phyloP scores from a whole-genome alignment of 2,797 vertebrate species.

The Iguana delicatissima region DNA sequence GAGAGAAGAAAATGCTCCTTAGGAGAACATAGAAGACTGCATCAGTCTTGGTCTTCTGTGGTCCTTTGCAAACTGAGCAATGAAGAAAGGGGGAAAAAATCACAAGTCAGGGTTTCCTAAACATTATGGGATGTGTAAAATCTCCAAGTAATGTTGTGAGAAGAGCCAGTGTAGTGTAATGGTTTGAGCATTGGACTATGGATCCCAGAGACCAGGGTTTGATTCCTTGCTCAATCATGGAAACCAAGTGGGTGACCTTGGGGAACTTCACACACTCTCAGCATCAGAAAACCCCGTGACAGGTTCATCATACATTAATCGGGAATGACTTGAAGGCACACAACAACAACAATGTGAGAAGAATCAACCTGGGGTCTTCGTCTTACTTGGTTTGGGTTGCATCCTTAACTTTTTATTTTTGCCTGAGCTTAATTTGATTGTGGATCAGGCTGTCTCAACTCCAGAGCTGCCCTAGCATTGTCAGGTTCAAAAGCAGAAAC shows the following conservation, averaged over 20 bases:
- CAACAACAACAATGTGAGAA: neutral
- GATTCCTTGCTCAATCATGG: too few species aligned
- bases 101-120: neutral
- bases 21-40: neutral
- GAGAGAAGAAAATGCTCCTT: neutral
- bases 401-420: too few species aligned
- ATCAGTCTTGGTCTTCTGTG: neutral
- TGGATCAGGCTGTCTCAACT: neutral
- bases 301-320: too few species aligned
- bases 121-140: neutral
- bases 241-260: too few species aligned
- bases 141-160: neutral
- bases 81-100: neutral
- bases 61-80: neutral
- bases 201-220: too few species aligned
- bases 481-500: neutral
- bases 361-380: neutral
- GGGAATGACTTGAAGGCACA: too few species aligned
- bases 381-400: neutral
- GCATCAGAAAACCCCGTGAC: too few species aligned
- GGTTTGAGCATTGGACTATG: too few species aligned
- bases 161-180: too few species aligned
- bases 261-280: too few species aligned
- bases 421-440: neutral
- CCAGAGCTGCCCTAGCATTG: neutral